Percentiles rank a stretch among this genome's conserved stretches.
Conservation (phyloP, 1,140 invertebrate genomes). For the Scaptomyza hsui region DNA sequence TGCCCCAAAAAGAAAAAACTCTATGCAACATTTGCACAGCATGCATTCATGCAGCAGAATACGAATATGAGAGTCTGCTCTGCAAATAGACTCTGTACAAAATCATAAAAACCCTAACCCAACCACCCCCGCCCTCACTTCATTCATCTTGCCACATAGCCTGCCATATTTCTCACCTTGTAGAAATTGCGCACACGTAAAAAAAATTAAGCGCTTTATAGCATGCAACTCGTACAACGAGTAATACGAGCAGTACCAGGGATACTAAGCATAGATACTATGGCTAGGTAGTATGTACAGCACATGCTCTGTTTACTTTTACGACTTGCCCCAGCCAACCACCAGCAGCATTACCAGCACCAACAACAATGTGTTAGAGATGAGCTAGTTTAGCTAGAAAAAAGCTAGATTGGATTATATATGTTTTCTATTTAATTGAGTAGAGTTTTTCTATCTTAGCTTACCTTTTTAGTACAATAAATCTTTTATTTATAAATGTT, state of each 20-base stretch:
- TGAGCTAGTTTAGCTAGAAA: slow-evolving; percentile 7
- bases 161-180: slow-evolving; percentile 71
- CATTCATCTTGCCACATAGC: slow-evolving; percentile 4
- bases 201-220: slow-evolving; percentile 79
- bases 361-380: slow-evolving; percentile 7
- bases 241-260: slow-evolving; percentile 15
- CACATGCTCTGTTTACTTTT: slow-evolving; percentile 80
- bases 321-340: slow-evolving; percentile 52
- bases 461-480: too few relatives aligned
- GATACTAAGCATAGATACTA: background rate
- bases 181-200: slow-evolving; percentile 44
- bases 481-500: too few relatives aligned
- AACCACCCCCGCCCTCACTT: background rate
- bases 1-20: background rate
- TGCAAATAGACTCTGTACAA: slow-evolving; percentile 4
- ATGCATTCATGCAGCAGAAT: background rate
- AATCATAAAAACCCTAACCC: background rate
- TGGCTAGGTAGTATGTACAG: slow-evolving; percentile 42
- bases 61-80: background rate
- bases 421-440: too few relatives aligned
- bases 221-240: slow-evolving; percentile 49
- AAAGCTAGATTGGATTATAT: too few relatives aligned
- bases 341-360: slow-evolving; percentile 8
- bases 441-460: too few relatives aligned
- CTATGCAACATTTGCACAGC: background rate